Conservation (phyloP, 1,140 invertebrate genomes). For the Aphidius ervi region DNA sequence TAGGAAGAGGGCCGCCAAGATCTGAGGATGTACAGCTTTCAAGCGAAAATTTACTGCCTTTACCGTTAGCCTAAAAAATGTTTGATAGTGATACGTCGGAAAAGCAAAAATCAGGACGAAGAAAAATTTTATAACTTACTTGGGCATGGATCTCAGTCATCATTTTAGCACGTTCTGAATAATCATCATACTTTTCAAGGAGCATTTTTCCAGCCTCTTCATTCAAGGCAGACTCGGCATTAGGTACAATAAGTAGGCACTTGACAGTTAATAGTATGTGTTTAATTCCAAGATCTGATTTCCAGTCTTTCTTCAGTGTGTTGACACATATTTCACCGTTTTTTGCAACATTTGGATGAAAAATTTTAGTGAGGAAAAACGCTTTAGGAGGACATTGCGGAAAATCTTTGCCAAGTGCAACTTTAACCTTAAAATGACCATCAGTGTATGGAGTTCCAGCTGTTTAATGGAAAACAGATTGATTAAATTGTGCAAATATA, state of each 20-base stretch:
- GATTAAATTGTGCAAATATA: constrained; percentile 4
- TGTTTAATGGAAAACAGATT: constrained; percentile 39
- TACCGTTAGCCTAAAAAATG: constrained; percentile 43
- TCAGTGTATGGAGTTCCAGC: constrained; percentile 82
- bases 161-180: constrained; percentile 84
- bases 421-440: constrained; percentile 83
- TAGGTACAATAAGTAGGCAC: constrained; percentile 89
- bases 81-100: too few relatives aligned
- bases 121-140: constrained; percentile 40
- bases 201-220: constrained; percentile 90
- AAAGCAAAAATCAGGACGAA: neutral
- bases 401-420: constrained; percentile 89
- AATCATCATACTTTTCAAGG: constrained; percentile 87
- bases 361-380: constrained; percentile 94
- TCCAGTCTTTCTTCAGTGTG: constrained; percentile 96
- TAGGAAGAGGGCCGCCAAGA: constrained; percentile 70
- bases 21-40: constrained; percentile 42
- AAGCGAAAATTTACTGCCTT: constrained; percentile 43
- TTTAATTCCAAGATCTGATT: constrained; percentile 91
- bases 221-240: constrained; percentile 91
- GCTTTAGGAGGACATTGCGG: constrained; percentile 90
- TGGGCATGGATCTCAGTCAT: constrained; percentile 93
- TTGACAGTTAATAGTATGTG: constrained; percentile 92
- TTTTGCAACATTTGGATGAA: constrained; percentile 93
- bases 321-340: constrained; percentile 97